Conservation (phyloP, 2,888 invertebrate genomes). For the Timema cristinae region DNA sequence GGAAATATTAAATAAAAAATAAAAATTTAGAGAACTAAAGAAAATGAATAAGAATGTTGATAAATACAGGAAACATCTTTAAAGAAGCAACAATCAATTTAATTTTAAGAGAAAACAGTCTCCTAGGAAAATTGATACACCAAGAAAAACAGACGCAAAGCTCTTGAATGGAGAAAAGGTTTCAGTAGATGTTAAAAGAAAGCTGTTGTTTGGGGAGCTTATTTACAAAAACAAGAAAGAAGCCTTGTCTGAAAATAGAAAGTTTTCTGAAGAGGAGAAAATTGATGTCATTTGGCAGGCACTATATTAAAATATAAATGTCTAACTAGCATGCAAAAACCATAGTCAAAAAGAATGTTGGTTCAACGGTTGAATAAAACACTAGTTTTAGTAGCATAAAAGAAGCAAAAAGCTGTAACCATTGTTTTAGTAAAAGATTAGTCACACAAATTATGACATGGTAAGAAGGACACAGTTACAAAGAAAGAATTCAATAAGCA, state of each 20-base stretch:
- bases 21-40: not conserved
- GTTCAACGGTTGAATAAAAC: not conserved
- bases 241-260: not conserved
- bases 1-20: slow-evolving; percentile 1
- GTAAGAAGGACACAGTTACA: slow-evolving; percentile 10
- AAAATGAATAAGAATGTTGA: not conserved
- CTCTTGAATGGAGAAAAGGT: not conserved
- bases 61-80: slow-evolving; percentile 2
- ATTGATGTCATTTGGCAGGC: not conserved
- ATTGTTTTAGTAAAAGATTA: not conserved
- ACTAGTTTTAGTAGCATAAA: not conserved
- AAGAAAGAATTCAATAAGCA: not conserved
- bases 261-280: not conserved
- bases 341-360: not conserved
- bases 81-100: not conserved
- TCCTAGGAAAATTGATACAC: slow-evolving; percentile 1
- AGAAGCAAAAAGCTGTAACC: not conserved
- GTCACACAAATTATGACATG: not conserved
- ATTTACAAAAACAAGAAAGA: not conserved
- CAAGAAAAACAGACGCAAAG: not conserved
- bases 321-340: slow-evolving; percentile 4
- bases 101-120: not conserved
- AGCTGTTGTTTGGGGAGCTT: slow-evolving; percentile 1
- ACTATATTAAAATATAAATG: not conserved
- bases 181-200: slow-evolving; percentile 1